Conservation (phyloP, 2,888 invertebrate species). For the Dione vanillae region DNA sequence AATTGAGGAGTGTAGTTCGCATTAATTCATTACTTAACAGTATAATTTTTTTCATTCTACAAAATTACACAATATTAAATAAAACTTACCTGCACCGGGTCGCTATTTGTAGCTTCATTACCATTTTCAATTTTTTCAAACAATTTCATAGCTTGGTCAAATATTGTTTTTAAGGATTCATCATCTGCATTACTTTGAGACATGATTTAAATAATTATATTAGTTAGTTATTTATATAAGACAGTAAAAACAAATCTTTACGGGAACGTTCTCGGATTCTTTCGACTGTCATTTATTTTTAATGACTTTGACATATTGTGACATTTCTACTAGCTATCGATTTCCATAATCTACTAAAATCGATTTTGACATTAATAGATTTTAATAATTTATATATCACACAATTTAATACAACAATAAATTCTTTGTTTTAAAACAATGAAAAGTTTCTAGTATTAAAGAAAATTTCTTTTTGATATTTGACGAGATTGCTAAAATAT, state of each 20-base stretch:
- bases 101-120: conserved; percentile 88
- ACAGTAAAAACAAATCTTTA: neutral
- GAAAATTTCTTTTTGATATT: too few relatives aligned
- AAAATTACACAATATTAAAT: neutral
- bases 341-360: too few relatives aligned
- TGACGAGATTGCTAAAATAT: too few relatives aligned
- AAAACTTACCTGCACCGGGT: conserved; percentile 86
- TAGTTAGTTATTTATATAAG: neutral
- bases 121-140: conserved; percentile 87
- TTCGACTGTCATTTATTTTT: neutral
- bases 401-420: too few relatives aligned
- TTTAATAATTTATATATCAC: too few relatives aligned
- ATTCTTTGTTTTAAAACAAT: too few relatives aligned
- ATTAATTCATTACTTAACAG: neutral
- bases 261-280: neutral
- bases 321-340: neutral
- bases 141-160: conserved; percentile 88
- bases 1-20: too few relatives aligned
- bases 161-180: conserved; percentile 76
- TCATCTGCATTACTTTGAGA: conserved; percentile 61
- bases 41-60: neutral
- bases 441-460: too few relatives aligned
- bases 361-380: too few relatives aligned
- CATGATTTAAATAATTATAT: conserved; percentile 51
- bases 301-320: conserved; percentile 10